A percentile compares a stretch with the other conserved stretches of the same genome.
Evolutionary conservation across 92 coral and sea anemone genomes (phyloP).

Genomic region (Umimayanthus kanabou): DNA sequence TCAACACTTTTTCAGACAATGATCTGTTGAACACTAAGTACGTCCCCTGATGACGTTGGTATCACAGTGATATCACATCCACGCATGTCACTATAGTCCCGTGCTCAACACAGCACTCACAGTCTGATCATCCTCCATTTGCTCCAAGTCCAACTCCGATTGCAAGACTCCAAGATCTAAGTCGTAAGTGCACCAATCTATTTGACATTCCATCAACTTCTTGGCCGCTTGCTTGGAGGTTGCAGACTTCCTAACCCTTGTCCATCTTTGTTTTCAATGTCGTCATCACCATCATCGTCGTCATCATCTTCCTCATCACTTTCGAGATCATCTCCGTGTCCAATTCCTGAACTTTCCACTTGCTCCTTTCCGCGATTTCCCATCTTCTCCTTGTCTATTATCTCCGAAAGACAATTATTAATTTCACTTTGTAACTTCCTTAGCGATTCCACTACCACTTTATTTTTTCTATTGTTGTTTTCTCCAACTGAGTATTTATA

Average conservation of each 20-base stretch:
- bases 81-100: too few species aligned
- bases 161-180: neutral
- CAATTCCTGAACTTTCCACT: neutral
- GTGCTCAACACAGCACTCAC: too few species aligned
- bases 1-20: too few species aligned
- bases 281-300: conserved; percentile 9
- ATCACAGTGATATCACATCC: too few species aligned
- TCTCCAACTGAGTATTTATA: conserved; percentile 18
- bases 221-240: conserved; percentile 11
- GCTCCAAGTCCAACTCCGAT: too few species aligned
- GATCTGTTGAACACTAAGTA: too few species aligned
- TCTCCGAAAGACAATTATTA: conserved; percentile 5
- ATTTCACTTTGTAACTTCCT: conserved; percentile 17
- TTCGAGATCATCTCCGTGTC: neutral
- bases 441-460: conserved; percentile 17
- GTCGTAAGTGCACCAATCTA: neutral
- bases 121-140: too few species aligned
- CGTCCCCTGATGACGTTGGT: too few species aligned
- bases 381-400: conserved; percentile 25
- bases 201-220: neutral
- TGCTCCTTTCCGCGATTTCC: neutral
- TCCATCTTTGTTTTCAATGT: neutral
- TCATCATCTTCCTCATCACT: neutral
- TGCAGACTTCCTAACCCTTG: neutral
- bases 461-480: conserved; percentile 10